phyloP scores from a whole-genome alignment of 2,113 vertebrate genomes.

The Montifringilla adamsi region DNA sequence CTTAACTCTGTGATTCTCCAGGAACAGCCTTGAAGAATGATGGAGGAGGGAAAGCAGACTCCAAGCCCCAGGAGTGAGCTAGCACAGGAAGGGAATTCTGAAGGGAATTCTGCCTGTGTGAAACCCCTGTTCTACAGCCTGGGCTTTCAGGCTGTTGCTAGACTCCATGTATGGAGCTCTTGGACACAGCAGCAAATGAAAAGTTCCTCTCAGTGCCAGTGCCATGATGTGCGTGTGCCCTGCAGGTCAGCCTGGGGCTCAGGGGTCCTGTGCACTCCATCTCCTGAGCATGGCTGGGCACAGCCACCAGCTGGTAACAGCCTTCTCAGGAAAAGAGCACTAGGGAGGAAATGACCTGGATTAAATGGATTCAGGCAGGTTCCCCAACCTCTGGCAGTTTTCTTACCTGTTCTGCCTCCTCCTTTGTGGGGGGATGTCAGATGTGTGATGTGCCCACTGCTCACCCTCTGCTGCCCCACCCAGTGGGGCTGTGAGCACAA shows the following conservation, averaged over 20 bases:
- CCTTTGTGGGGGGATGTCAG: background rate
- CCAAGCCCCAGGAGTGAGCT: background rate
- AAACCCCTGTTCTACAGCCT: background rate
- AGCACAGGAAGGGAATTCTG: background rate
- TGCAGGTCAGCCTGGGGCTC: background rate
- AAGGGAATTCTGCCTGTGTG: background rate
- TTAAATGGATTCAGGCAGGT: background rate
- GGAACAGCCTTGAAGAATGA: background rate
- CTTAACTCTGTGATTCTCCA: background rate
- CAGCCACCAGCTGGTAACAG: background rate
- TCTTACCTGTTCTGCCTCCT: background rate
- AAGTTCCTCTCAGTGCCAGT: background rate
- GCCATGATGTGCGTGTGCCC: background rate
- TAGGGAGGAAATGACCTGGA: background rate
- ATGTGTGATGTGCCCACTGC: background rate
- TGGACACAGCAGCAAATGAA: background rate
- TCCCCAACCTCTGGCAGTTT: background rate
- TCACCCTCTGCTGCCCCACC: background rate
- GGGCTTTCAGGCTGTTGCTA: background rate
- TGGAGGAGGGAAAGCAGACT: background rate
- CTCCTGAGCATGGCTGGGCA: background rate
- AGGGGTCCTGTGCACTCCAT: background rate
- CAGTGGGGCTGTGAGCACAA: background rate
- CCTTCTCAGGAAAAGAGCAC: background rate
- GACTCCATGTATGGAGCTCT: background rate